These are phyloP conservation scores for Zaprionus inermis DNA, from an alignment of 1,140 invertebrate genomes.

Conservation along the genomic window DNA sequence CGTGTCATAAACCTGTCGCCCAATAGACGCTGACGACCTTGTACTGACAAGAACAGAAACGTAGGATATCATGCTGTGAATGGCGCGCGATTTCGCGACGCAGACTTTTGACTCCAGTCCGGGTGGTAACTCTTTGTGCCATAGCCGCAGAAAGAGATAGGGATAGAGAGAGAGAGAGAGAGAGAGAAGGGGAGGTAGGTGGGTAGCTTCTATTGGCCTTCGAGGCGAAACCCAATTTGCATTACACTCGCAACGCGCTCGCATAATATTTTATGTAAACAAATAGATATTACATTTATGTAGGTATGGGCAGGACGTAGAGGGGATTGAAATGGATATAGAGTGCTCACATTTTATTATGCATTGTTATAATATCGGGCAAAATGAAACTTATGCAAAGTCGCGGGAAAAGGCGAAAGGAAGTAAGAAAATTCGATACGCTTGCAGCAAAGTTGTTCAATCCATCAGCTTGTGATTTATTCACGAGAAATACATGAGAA, in stretches of 20 bases:
- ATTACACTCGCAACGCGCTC: constrained; percentile 68
- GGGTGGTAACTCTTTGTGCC: constrained; percentile 5
- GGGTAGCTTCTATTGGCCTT: constrained; percentile 30
- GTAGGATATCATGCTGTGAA: constrained; percentile 7
- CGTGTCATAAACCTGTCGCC: constrained; percentile 71
- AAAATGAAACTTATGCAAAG: constrained; percentile 2
- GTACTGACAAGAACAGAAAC: neutral
- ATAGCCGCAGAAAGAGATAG: constrained; percentile 12
- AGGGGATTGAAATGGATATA: constrained; percentile 10
- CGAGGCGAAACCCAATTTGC: constrained; percentile 69
- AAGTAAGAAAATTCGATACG: neutral
- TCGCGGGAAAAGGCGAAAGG: neutral
- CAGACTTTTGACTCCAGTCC: constrained; percentile 55
- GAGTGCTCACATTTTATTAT: constrained; percentile 1
- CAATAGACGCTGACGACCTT: constrained; percentile 27
- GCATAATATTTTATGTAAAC: constrained; percentile 72
- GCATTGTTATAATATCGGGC: neutral
- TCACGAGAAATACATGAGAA: neutral
- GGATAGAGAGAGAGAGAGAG: neutral
- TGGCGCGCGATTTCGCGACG: constrained; percentile 9
- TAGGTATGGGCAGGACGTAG: too few relatives aligned
- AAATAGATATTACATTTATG: constrained; percentile 48
- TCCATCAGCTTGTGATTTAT: constrained; percentile 8
- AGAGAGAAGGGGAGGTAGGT: too few relatives aligned
- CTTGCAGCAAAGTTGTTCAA: neutral